Base-by-base conservation (phyloP, 2,113 vertebrate genomes). In the Ranitomeya variabilis region DNA sequence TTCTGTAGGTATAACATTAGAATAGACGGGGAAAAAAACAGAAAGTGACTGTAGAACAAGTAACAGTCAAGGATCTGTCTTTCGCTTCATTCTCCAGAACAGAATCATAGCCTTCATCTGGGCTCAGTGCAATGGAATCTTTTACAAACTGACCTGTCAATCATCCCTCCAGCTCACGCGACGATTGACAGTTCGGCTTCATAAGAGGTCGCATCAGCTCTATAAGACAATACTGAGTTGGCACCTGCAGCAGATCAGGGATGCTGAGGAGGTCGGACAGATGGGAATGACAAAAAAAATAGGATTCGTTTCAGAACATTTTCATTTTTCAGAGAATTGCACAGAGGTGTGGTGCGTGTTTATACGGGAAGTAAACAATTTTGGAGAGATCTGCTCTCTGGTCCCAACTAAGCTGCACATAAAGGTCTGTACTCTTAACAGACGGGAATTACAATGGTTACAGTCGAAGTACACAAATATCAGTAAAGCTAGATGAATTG, bases 71-170 rank as follows among this genome's bases (percentile, higher is more conserved):
- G 79, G n/a, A 26, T n/a, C 16, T 69, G 2, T 16, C 81, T 51
- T 8, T 52, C 12, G 11, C 21, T 60, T 31, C 37, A 37, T 60
- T 60, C 26, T 12, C 19, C 26, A 81, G 73, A 76, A 62, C 55
- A 59, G n/a, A 81, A 81, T 62, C 37, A 67, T 19, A 11, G 45
- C 62, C 18, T 54, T 69, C 62, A 69, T 84, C 62, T 23, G 37
- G 21, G 18, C 62, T 51, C 23, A 13, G 31, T 54, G 62, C 45
- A n/a, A n/a, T 51, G n/a, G 62, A 69, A 67, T 67, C 19, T 52
- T 54, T 69, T 51, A 84, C 82, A 84, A 84, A 69, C 64, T 69
- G 82, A 23, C 12, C 82, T 26, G 82, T 71, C 82, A 84, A 71
- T 84, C 82, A 84, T 52, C 11, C 51, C 51, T 69, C 64, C 15